Percentiles rank a stretch among this genome's conserved stretches.
Conservation (phyloP, 2,888 invertebrate species). For the Marasmarcha lunaedactyla region DNA sequence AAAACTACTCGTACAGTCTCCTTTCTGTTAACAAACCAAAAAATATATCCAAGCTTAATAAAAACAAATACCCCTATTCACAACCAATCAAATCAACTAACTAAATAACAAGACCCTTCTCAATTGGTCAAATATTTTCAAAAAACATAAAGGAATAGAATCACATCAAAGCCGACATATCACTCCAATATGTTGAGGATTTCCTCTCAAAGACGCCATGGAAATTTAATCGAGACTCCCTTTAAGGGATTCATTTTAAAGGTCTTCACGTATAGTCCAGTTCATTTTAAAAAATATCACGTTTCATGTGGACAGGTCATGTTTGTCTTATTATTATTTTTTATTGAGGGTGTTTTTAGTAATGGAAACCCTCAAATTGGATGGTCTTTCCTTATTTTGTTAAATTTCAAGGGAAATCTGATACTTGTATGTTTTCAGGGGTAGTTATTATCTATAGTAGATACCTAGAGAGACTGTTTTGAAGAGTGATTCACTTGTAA, state of each 20-base stretch:
- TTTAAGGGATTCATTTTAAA: conserved; percentile 42
- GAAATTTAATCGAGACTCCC: conserved; percentile 59
- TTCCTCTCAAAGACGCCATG: conserved; percentile 47
- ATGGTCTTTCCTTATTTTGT: conserved; percentile 18
- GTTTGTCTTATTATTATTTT: conserved; percentile 47
- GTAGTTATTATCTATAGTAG: too few relatives aligned
- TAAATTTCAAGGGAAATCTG: background rate
- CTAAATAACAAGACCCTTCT: too few relatives aligned
- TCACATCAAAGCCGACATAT: conserved; percentile 54
- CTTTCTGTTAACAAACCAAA: too few relatives aligned
- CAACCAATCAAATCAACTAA: too few relatives aligned
- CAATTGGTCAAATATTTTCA: conserved; percentile 30
- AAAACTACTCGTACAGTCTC: too few relatives aligned
- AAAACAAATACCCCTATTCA: too few relatives aligned
- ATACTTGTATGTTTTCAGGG: too few relatives aligned
- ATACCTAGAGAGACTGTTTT: too few relatives aligned
- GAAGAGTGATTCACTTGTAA: too few relatives aligned
- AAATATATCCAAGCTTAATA: too few relatives aligned
- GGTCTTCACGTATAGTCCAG: conserved; percentile 41
- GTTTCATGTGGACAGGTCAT: conserved; percentile 37
- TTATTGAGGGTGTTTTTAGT: conserved; percentile 35
- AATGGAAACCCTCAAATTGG: conserved; percentile 39
- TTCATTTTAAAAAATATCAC: conserved; percentile 47
- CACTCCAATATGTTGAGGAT: conserved; percentile 60
- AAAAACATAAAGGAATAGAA: conserved; percentile 33